Evolutionary conservation across 2,797 vertebrate genomes (phyloP).

Genomic region (Toxotes lorentzi): DNA sequence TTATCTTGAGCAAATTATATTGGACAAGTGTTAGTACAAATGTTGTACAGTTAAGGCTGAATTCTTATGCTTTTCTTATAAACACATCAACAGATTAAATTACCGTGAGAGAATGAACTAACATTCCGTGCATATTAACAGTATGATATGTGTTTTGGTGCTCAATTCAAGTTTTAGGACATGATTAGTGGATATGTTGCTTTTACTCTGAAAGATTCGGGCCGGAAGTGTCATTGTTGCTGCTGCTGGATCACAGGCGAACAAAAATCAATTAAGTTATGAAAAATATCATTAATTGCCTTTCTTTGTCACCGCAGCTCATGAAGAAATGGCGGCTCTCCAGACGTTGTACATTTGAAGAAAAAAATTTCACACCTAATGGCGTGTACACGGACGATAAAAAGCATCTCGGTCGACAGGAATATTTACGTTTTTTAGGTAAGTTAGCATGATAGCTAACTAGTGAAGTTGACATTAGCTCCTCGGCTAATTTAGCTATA

Average conservation of each 20-base stretch:
- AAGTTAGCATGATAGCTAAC: conserved; percentile 76
- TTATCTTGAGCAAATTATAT: background rate
- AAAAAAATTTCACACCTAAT: conserved; percentile 27
- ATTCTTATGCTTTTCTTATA: background rate
- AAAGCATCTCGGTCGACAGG: conserved; percentile 50
- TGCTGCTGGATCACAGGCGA: conserved; percentile 52
- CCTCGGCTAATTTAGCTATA: conserved; percentile 61
- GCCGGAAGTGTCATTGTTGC: conserved; percentile 52
- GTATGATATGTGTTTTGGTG: background rate
- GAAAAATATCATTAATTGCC: conserved; percentile 90
- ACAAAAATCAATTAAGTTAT: conserved; percentile 90
- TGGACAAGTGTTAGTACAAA: too few species aligned
- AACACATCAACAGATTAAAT: background rate
- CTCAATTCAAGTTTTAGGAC: background rate
- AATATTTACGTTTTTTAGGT: conserved; percentile 78
- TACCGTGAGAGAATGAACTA: background rate
- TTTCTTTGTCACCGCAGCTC: conserved; percentile 87
- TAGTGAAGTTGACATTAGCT: conserved; percentile 71
- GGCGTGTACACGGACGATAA: conserved; percentile 35
- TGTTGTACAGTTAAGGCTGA: too few species aligned
- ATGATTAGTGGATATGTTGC: fast-evolving
- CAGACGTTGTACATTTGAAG: conserved; percentile 61
- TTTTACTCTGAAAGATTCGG: conserved; percentile 59
- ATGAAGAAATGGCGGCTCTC: conserved; percentile 86
- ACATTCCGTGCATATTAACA: fast-evolving